These are phyloP conservation scores for Drosophila peninsularis DNA, from an alignment of 2,888 invertebrate species.

Conservation along the genomic window DNA sequence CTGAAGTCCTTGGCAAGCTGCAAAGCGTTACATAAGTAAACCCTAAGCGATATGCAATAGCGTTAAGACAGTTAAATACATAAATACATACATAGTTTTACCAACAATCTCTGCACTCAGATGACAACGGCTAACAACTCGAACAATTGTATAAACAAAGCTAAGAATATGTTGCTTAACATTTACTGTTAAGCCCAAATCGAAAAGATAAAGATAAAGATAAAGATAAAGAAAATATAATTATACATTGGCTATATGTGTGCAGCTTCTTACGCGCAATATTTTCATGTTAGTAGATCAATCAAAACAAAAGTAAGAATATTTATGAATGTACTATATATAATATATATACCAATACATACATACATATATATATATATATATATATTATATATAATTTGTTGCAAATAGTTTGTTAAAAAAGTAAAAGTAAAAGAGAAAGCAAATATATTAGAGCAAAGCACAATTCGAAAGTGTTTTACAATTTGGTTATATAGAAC, in stretches of 20 bases:
- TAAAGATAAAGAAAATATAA: not conserved
- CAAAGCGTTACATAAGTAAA: constrained; percentile 31
- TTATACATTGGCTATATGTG: constrained; percentile 11
- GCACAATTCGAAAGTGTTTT: constrained; percentile 42
- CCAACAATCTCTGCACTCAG: constrained; percentile 18
- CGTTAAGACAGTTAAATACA: not conserved
- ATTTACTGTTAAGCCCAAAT: constrained; percentile 8
- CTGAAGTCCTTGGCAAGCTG: constrained; percentile 3
- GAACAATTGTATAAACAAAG: constrained; percentile 23
- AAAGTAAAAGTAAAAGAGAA: not conserved
- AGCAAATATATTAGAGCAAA: constrained; percentile 43
- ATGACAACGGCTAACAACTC: constrained; percentile 18
- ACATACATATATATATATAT: constrained; percentile 8
- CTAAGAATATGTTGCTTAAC: constrained; percentile 28
- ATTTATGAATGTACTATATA: constrained; percentile 44
- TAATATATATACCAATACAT: constrained; percentile 19
- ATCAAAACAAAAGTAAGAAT: constrained; percentile 37
- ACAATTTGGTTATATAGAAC: constrained; percentile 7
- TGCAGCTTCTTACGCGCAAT: constrained; percentile 37
- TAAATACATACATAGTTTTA: constrained; percentile 10
- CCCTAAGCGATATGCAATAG: constrained; percentile 30
- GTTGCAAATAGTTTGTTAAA: constrained; percentile 55
- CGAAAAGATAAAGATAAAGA: not conserved
- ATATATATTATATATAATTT: constrained; percentile 39
- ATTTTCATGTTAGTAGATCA: constrained; percentile 39